Percentiles rank a stretch among this genome's conserved stretches.
Evolutionary conservation across 1,140 invertebrate genomes (phyloP).

Genomic region (Drosophila neocordata): DNA sequence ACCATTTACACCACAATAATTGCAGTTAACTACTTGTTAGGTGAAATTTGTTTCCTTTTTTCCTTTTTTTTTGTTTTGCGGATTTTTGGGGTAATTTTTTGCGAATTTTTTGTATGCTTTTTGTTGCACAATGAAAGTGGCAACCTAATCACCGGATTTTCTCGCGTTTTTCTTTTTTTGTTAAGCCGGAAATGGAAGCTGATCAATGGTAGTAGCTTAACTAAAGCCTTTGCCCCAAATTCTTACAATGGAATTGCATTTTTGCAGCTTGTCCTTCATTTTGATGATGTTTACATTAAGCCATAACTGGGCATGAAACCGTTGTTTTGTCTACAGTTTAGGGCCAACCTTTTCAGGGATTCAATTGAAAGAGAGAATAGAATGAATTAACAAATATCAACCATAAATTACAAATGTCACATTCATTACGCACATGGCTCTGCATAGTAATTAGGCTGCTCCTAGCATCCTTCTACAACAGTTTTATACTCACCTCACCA

Average conservation of each 20-base stretch:
- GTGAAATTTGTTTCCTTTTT: constrained; percentile 1
- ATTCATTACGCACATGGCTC: constrained; percentile 80
- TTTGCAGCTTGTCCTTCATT: constrained; percentile 12
- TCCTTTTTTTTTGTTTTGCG: not conserved
- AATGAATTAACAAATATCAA: constrained; percentile 69
- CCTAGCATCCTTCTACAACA: constrained; percentile 21
- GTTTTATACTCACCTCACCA: constrained; percentile 15
- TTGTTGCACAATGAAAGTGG: constrained; percentile 31
- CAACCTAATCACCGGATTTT: constrained; percentile 59
- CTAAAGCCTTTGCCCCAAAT: constrained; percentile 17
- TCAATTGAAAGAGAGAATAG: constrained; percentile 50
- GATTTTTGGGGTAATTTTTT: constrained; percentile 64
- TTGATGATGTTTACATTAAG: constrained; percentile 59
- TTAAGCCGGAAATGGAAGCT: constrained; percentile 66
- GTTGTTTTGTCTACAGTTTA: constrained; percentile 74
- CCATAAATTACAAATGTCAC: constrained; percentile 79
- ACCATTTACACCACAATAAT: constrained; percentile 40
- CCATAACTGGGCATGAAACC: constrained; percentile 77
- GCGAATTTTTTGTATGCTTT: constrained; percentile 42
- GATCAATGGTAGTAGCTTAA: constrained; percentile 38
- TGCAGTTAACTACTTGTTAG: constrained; percentile 69
- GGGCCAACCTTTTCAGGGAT: constrained; percentile 52
- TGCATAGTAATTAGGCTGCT: constrained; percentile 75
- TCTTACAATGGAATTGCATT: not conserved
- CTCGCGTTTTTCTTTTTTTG: constrained; percentile 44